Conservation (phyloP, 2,888 invertebrate genomes). For the Xestoiulus laeticollis region DNA sequence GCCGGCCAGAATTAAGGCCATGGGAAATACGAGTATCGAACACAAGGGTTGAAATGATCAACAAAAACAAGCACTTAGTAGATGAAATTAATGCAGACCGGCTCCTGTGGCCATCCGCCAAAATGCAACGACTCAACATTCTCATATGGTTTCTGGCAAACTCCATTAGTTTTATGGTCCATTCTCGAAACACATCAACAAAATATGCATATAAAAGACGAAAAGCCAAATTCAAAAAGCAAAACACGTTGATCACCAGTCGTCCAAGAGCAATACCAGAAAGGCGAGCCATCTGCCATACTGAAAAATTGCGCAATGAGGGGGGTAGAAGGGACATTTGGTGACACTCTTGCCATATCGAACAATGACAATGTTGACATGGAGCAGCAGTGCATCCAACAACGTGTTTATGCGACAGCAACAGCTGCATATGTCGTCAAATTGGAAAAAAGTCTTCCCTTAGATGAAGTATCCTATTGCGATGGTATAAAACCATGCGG, state of each 20-base stretch:
- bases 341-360: slow-evolving; percentile 1
- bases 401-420: slow-evolving; percentile 17
- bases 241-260: slow-evolving; percentile 34
- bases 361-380: background rate
- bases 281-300: background rate
- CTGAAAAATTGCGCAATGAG: background rate
- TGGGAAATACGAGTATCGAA: background rate
- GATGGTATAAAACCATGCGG: background rate
- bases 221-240: background rate
- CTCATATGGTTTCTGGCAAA: background rate
- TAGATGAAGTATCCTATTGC: slow-evolving; percentile 3
- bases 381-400: background rate
- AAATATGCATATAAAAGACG: slow-evolving; percentile 1
- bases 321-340: background rate
- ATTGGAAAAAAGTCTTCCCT: slow-evolving; percentile 15
- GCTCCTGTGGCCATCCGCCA: background rate
- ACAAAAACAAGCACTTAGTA: slow-evolving; percentile 36
- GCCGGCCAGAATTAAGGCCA: background rate
- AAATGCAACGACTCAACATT: background rate
- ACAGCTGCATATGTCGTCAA: slow-evolving; percentile 16
- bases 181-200: background rate
- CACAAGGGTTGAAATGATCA: background rate
- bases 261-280: background rate
- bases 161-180: slow-evolving; percentile 35
- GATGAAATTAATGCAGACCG: slow-evolving; percentile 30